phyloP scores from a whole-genome alignment of 2,888 invertebrate species.

The Agonopterix alstromeriana region DNA sequence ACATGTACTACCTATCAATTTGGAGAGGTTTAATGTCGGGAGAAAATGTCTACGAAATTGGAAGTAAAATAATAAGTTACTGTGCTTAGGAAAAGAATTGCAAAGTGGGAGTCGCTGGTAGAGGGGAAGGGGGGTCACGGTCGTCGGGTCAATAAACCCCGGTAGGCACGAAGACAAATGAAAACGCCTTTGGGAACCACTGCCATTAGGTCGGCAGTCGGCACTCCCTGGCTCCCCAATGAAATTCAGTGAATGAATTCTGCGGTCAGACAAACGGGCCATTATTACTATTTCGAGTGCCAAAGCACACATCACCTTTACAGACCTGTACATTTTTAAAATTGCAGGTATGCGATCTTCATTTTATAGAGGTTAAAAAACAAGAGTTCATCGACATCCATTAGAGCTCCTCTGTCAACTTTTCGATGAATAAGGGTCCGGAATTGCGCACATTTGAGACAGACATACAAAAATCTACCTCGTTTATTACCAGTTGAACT shows the following conservation, averaged over 20 bases:
- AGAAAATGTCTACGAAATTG: constrained; percentile 7
- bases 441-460: too few species aligned
- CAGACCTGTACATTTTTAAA: constrained; percentile 7
- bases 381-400: too few species aligned
- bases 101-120: constrained; percentile 12
- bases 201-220: constrained; percentile 10
- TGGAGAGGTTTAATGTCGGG: constrained; percentile 10
- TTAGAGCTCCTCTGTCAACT: too few species aligned
- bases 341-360: too few species aligned
- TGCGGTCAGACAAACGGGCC: constrained; percentile 14
- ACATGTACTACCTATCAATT: constrained; percentile 10
- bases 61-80: constrained; percentile 24
- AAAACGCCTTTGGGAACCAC: constrained; percentile 13
- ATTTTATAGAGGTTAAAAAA: too few species aligned
- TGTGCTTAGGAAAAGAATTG: constrained; percentile 13
- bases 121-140: constrained; percentile 52
- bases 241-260: constrained; percentile 17
- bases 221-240: constrained; percentile 23
- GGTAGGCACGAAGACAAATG: constrained; percentile 35
- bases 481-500: too few species aligned
- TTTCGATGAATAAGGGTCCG: too few species aligned
- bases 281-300: constrained; percentile 16
- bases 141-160: constrained; percentile 61
- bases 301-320: constrained; percentile 7
- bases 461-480: too few species aligned